These are phyloP conservation scores for Disparrhopalites patrizii DNA, from an alignment of 2,888 invertebrate species.

Conservation along the genomic window DNA sequence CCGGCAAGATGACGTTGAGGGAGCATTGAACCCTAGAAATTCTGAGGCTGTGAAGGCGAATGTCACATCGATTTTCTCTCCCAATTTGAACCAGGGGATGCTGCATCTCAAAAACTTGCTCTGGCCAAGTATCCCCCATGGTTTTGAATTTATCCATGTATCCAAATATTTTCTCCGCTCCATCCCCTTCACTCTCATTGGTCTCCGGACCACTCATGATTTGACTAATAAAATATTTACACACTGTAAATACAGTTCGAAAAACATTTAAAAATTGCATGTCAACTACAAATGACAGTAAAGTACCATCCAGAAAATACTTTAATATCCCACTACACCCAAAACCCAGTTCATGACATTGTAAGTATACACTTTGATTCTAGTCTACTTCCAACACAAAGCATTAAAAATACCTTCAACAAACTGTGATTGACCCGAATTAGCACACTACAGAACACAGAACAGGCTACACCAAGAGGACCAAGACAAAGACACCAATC, in stretches of 20 bases:
- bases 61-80: constrained; percentile 21
- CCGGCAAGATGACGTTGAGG: neutral
- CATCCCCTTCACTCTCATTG: neutral
- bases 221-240: neutral
- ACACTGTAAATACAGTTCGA: neutral
- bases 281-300: neutral
- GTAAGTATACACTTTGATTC: too few species aligned
- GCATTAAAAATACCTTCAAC: too few species aligned
- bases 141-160: constrained; percentile 6
- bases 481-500: too few species aligned
- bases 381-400: too few species aligned
- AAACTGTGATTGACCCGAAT: too few species aligned
- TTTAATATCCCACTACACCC: neutral
- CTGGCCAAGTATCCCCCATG: neutral
- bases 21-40: constrained; percentile 18
- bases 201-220: neutral
- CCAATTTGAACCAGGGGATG: neutral
- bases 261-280: neutral
- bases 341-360: too few species aligned
- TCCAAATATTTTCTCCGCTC: neutral
- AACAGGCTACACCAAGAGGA: too few species aligned
- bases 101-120: neutral
- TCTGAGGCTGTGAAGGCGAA: constrained; percentile 9
- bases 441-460: too few species aligned
- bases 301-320: neutral